Conservation (phyloP, 2,797 vertebrate genomes). For the Percopsis omiscomaycus region DNA sequence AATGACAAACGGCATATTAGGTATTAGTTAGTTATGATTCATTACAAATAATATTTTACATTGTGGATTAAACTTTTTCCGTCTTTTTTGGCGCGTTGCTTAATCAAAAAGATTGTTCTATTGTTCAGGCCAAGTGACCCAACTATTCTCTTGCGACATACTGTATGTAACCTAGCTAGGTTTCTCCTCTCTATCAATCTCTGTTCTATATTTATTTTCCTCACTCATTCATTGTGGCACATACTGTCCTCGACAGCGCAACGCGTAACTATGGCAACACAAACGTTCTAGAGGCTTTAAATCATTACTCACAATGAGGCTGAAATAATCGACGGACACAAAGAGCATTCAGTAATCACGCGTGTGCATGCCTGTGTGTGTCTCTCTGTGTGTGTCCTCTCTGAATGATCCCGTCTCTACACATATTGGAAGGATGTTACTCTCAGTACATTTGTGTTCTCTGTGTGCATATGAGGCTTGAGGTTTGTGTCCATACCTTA, state of each 20-base stretch:
- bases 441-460: no score
- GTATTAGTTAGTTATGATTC: no score
- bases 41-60: no score
- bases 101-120: no score
- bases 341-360: conserved; percentile 5
- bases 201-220: conserved; percentile 1
- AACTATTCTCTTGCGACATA: not conserved
- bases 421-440: no score
- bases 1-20: no score
- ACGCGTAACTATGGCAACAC: conserved; percentile 72
- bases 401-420: not conserved
- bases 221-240: conserved; percentile 12
- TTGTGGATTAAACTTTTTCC: no score
- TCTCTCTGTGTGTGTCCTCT: conserved; percentile 1
- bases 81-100: no score
- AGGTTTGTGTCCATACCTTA: not conserved
- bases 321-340: conserved; percentile 28
- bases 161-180: not conserved
- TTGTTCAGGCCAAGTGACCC: no score
- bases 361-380: conserved; percentile 10
- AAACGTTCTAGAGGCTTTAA: conserved; percentile 50
- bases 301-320: conserved; percentile 41
- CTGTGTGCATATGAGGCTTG: no score
- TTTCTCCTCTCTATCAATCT: conserved; percentile 6
- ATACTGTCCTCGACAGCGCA: conserved; percentile 40